Base-by-base conservation (phyloP, 2,113 vertebrate species). In the Saccopteryx bilineata region DNA sequence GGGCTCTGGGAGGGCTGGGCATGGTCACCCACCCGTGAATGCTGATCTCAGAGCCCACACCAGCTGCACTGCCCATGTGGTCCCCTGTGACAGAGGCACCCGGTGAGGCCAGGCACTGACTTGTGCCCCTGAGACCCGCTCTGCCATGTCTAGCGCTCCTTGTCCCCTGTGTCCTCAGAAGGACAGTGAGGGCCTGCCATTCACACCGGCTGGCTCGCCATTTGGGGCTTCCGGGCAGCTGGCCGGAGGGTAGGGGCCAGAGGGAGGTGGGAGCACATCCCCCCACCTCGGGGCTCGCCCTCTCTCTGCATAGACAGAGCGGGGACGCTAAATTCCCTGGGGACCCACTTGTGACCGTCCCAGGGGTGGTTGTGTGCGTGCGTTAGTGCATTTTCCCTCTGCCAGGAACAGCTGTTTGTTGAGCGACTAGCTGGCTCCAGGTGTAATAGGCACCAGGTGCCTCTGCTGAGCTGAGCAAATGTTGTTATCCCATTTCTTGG, bases 21-120 rank as follows among this genome's bases (percentile, higher is more conserved):
- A 10, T 5, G 1, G 10, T 5, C 58, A 2, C 19, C 23, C 4
- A 1, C 46, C n/a, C 0, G 10, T 4, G 14, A 4, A 63, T 8
- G 0, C 13, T 8, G 24, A 46, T 39, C 5, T 18, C 8, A 2
- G 71, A 26, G 6, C 24, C 68, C n/a, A 2, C 0, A 2, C 58
- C 26, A 7, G 71, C 71, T 50, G 28, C 31, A 3, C 14, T 1
- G 0, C 23, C 87, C n/a, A 0, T 12, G 46, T 1, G 4, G 8
- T 12, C 21, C 15, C 63, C 0, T 12, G 2, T 1, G 0, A 24
- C 0, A 0, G 48, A 46, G 48, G 50, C 9, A 12, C 48, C 2
- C 0, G 1, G 54, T 1, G 18, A 75, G 60, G 54, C 39, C 10
- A 2, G 54, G 24, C 3, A 2, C 58, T 3, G 9, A 48, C 26